Conservation (phyloP, 1,140 invertebrate species). For the Chlorops oryzae region DNA sequence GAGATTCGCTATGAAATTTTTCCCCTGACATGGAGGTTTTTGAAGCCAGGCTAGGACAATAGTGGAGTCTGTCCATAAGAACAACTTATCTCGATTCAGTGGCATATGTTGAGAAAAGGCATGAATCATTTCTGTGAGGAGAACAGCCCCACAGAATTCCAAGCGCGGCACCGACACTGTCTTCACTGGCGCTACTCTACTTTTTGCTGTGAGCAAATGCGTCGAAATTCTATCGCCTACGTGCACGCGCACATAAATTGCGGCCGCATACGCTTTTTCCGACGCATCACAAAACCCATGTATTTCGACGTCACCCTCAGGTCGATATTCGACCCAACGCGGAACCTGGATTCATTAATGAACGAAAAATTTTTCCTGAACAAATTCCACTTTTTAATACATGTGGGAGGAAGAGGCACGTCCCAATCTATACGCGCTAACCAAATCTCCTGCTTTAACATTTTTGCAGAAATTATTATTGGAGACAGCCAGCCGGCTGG, state of each 20-base stretch:
- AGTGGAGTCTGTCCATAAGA: slow-evolving; percentile 47
- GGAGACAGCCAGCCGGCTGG: too few relatives aligned
- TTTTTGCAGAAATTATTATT: too few relatives aligned
- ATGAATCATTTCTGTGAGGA: slow-evolving; percentile 22
- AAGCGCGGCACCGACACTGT: slow-evolving; percentile 49
- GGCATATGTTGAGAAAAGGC: slow-evolving; percentile 21
- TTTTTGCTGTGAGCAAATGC: slow-evolving; percentile 3
- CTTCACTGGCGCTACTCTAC: slow-evolving; percentile 3
- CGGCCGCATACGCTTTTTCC: not conserved
- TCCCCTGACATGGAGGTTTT: slow-evolving; percentile 28
- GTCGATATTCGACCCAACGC: too few relatives aligned
- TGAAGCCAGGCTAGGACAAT: slow-evolving; percentile 45
- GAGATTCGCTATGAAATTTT: slow-evolving; percentile 45
- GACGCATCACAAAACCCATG: not conserved
- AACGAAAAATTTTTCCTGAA: too few relatives aligned
- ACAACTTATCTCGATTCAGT: slow-evolving; percentile 23
- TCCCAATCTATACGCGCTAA: too few relatives aligned
- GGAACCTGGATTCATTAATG: too few relatives aligned
- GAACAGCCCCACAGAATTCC: slow-evolving; percentile 23
- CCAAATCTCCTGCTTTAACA: too few relatives aligned
- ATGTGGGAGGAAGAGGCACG: too few relatives aligned
- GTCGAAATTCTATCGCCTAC: not conserved
- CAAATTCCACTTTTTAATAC: too few relatives aligned
- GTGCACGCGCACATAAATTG: not conserved
- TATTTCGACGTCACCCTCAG: too few relatives aligned